Conservation (phyloP, 2,888 invertebrate species). For the Pteria penguin region DNA sequence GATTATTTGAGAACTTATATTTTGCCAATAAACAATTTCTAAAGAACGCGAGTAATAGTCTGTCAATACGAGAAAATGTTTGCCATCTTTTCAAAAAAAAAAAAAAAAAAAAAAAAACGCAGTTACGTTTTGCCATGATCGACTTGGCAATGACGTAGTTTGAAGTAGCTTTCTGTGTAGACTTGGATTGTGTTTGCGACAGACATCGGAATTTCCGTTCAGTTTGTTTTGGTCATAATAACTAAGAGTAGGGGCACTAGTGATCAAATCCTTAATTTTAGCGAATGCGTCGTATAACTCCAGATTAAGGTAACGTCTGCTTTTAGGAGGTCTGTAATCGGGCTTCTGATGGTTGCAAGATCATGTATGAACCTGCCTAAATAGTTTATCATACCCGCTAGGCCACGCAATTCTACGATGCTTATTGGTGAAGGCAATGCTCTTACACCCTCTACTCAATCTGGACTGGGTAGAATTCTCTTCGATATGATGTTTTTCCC, state of each 20-base stretch:
- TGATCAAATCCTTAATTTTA: conserved; percentile 51
- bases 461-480: conserved; percentile 31
- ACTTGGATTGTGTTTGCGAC: conserved; percentile 29
- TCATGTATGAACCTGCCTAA: conserved; percentile 37
- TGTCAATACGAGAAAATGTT: conserved; percentile 39
- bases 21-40: conserved; percentile 25
- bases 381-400: conserved; percentile 51
- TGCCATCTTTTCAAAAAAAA: too few species aligned
- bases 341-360: conserved; percentile 41
- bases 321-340: conserved; percentile 44
- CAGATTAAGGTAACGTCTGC: conserved; percentile 31
- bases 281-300: conserved; percentile 39
- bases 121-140: conserved; percentile 44
- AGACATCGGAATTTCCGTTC: conserved; percentile 39
- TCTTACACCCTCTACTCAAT: conserved; percentile 26
- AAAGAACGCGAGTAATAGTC: conserved; percentile 48
- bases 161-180: conserved; percentile 37
- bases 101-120: too few species aligned
- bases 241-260: conserved; percentile 41
- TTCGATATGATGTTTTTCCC: conserved; percentile 32
- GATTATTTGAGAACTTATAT: not conserved
- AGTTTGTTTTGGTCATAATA: conserved; percentile 51
- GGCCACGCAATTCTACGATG: conserved; percentile 29
- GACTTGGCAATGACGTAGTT: conserved; percentile 30
- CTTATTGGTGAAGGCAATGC: conserved; percentile 24